Conservation (phyloP, 1,140 invertebrate genomes). For the Araneus ventricosus region DNA sequence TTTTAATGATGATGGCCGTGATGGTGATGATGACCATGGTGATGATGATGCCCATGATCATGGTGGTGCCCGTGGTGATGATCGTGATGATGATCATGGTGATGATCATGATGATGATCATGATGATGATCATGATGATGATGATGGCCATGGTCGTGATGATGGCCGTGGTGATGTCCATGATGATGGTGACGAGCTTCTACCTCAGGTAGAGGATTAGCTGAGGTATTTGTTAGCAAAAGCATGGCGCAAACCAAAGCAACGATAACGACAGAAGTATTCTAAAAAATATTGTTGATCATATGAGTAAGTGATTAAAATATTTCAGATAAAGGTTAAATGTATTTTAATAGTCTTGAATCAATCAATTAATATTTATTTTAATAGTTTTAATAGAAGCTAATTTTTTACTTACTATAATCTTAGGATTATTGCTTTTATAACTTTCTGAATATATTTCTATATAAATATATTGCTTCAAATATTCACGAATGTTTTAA, state of each 20-base stretch:
- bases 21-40: no score
- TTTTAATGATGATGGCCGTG: neutral
- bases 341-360: no score
- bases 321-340: neutral
- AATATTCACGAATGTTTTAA: neutral
- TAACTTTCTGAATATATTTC: neutral
- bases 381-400: neutral
- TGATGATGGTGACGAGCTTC: conserved; percentile 39
- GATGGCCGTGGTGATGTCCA: neutral
- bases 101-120: neutral
- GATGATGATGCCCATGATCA: neutral
- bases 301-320: neutral
- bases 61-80: neutral
- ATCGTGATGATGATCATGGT: neutral
- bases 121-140: neutral
- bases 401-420: neutral
- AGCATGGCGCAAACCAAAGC: neutral
- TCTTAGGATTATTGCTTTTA: neutral
- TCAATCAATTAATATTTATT: neutral
- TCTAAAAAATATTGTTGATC: neutral
- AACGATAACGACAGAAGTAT: neutral
- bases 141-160: neutral
- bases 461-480: neutral
- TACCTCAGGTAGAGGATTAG: neutral
- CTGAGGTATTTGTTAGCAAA: neutral